These are phyloP conservation scores for Nephrotoma guestfalica DNA, from an alignment of 2,888 invertebrate species.

Conservation along the genomic window DNA sequence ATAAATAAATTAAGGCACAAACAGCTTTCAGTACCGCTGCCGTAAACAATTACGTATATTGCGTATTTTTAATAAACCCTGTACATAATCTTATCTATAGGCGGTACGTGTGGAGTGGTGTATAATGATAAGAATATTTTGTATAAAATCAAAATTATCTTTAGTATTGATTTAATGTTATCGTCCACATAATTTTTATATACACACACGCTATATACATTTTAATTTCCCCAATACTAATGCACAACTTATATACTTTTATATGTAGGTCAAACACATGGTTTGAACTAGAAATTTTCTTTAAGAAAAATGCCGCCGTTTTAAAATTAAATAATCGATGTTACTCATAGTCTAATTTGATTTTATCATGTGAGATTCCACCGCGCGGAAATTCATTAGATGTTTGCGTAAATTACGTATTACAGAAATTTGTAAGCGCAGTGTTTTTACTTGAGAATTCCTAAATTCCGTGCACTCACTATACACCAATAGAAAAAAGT, in stretches of 20 bases:
- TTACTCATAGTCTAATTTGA: not conserved
- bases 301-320: not conserved
- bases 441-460: not conserved
- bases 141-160: not conserved
- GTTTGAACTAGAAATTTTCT: not conserved
- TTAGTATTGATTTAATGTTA: not conserved
- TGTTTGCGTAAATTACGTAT: not conserved
- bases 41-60: not conserved
- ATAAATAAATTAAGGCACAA: not conserved
- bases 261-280: not conserved
- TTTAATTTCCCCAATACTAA: not conserved
- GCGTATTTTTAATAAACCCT: not conserved
- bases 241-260: not conserved
- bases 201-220: not conserved
- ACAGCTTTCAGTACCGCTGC: not conserved
- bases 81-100: not conserved
- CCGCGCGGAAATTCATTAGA: not conserved
- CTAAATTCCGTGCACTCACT: not conserved
- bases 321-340: not conserved
- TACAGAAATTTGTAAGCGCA: not conserved
- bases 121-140: not conserved
- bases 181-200: not conserved
- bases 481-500: not conserved
- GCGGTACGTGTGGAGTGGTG: not conserved
- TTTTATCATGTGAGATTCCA: not conserved